Conservation (phyloP, 1,140 invertebrate species). For the Diorhabda elongata region DNA sequence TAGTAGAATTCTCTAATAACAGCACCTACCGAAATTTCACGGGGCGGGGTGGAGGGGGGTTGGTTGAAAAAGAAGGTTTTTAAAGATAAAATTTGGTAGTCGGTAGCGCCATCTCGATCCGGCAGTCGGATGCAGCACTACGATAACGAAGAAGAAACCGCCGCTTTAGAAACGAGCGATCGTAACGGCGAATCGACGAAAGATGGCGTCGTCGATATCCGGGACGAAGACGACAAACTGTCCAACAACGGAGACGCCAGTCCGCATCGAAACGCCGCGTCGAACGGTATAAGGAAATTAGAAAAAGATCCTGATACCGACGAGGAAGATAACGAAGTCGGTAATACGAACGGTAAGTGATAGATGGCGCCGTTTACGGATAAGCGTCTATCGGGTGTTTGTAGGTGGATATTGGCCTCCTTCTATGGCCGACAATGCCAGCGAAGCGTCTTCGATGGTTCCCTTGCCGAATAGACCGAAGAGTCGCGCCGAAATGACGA, state of each 20-base stretch:
- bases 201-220: conserved; percentile 46
- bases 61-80: too few relatives aligned
- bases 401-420: conserved; percentile 55
- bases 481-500: conserved; percentile 38
- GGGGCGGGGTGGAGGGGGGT: too few relatives aligned
- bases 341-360: conserved; percentile 20
- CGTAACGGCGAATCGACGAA: conserved; percentile 33
- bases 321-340: conserved; percentile 26
- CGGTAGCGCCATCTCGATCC: conserved; percentile 42
- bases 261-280: conserved; percentile 21
- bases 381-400: not conserved
- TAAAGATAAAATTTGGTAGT: conserved; percentile 17
- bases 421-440: conserved; percentile 55
- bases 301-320: conserved; percentile 47
- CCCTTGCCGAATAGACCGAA: conserved; percentile 47
- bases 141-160: conserved; percentile 33
- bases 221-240: conserved; percentile 31
- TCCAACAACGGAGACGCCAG: conserved; percentile 30
- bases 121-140: conserved; percentile 44
- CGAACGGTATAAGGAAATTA: conserved; percentile 18
- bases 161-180: conserved; percentile 44
- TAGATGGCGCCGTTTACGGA: not conserved
- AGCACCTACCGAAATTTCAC: not conserved
- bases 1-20: conserved; percentile 4
- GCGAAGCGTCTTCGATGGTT: conserved; percentile 46